Evolutionary conservation across 2,113 vertebrate species (phyloP).

Genomic region (human): GRCh38 chr21:21487001-21487500

Average conservation of each 20-base stretch:
- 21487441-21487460: background rate
- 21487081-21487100: background rate
- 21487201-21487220: background rate
- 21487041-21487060: background rate
- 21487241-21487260: background rate
- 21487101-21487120: background rate
- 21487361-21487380: background rate
- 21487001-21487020: background rate
- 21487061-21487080: background rate
- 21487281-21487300: background rate
- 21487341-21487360: background rate
- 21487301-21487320: background rate
- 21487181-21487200: background rate
- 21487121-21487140: background rate
- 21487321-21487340: background rate
- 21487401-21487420: background rate
- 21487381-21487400: background rate
- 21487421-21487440: background rate
- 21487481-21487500: background rate
- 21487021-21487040: background rate
- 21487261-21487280: background rate
- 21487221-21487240: background rate
- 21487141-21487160: background rate
- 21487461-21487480: background rate
- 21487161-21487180: background rate